A percentile compares a stretch with the other conserved stretches of the same genome.
Conservation (phyloP, 2,113 vertebrate genomes). For the Centropus bengalensis region DNA sequence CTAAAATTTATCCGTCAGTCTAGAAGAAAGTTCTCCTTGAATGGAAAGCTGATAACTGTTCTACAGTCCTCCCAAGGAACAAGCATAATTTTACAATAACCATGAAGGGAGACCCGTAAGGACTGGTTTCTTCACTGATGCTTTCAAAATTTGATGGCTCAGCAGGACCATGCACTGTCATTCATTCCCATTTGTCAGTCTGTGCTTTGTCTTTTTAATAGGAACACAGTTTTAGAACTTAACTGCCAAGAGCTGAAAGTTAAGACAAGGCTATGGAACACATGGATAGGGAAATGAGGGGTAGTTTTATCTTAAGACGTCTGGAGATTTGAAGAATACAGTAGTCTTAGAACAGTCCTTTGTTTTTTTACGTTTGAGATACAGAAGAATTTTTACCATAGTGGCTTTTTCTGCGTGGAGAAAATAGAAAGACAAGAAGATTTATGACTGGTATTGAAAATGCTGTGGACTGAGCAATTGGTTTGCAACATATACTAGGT, state of each 20-base stretch:
- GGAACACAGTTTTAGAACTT: neutral
- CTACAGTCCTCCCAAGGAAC: neutral
- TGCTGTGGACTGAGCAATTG: neutral
- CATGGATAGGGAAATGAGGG: neutral
- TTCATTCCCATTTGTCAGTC: neutral
- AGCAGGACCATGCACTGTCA: neutral
- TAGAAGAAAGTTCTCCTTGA: neutral
- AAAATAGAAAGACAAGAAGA: neutral
- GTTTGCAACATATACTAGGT: neutral
- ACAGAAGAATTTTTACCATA: neutral
- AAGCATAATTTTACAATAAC: neutral
- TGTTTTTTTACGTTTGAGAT: neutral
- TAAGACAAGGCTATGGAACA: neutral
- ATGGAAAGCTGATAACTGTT: neutral
- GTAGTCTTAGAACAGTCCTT: neutral
- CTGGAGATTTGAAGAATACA: neutral
- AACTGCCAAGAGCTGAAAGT: neutral
- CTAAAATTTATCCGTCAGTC: neutral
- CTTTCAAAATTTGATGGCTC: neutral
- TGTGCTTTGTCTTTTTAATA: neutral
- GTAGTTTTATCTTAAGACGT: neutral
- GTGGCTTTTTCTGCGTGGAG: neutral
- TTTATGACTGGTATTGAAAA: constrained; percentile 8
- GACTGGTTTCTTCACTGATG: neutral
- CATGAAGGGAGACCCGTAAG: neutral